phyloP scores from a whole-genome alignment of 1,140 invertebrate genomes.

The Zaprionus lachaisei region DNA sequence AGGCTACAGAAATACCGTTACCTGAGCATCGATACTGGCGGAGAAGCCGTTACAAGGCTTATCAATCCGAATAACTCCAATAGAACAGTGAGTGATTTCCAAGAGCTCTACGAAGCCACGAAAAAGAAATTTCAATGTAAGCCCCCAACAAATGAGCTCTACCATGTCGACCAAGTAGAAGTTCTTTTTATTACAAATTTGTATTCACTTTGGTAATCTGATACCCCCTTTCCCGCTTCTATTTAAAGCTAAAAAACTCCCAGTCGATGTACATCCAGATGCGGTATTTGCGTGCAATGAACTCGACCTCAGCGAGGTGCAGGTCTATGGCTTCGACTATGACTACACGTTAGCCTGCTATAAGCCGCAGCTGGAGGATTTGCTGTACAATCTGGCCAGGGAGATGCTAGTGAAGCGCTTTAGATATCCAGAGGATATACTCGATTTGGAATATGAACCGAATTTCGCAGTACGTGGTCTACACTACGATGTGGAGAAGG shows the following conservation, averaged over 20 bases:
- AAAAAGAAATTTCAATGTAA: constrained; percentile 85
- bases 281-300: constrained; percentile 99
- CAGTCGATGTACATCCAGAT: constrained; percentile 92
- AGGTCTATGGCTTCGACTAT: constrained; percentile 99
- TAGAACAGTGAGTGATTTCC: constrained; percentile 74
- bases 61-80: constrained; percentile 28
- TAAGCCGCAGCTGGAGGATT: constrained; percentile 93
- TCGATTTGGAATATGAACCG: constrained; percentile 92
- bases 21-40: constrained; percentile 31
- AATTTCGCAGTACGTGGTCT: constrained; percentile 96
- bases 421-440: constrained; percentile 96
- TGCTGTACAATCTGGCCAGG: constrained; percentile 96
- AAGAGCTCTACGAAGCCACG: constrained; percentile 84
- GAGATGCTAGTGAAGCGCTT: constrained; percentile 94
- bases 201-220: constrained; percentile 6
- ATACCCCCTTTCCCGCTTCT: constrained; percentile 59
- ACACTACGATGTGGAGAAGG: constrained; percentile 98
- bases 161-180: constrained; percentile 8
- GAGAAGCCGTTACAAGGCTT: constrained; percentile 56
- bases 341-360: constrained; percentile 99
- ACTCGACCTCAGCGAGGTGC: constrained; percentile 94
- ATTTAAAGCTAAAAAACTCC: constrained; percentile 91
- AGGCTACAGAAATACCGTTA: constrained; percentile 31
- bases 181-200: constrained; percentile 11
- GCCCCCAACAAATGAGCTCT: constrained; percentile 50